Conservation (phyloP, 1,140 invertebrate genomes). For the Drosophila burlai region DNA sequence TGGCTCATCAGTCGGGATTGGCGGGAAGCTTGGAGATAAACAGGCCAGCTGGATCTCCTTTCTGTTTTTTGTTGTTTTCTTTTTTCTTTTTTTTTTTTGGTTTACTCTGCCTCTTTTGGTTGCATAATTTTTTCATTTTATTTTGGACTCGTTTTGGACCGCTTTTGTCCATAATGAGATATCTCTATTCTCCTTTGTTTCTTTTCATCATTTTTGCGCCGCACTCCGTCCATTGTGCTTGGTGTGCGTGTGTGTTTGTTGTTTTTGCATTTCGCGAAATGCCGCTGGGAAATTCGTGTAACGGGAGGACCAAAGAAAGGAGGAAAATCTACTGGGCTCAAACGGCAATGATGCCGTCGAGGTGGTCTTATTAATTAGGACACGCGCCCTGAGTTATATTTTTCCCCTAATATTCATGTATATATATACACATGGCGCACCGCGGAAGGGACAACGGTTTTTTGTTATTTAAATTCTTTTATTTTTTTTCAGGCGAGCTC, state of each 20-base stretch:
- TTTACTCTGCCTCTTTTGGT: constrained; percentile 27
- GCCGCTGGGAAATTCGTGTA: constrained; percentile 75
- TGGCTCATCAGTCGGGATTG: constrained; percentile 19
- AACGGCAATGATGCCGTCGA: constrained; percentile 70
- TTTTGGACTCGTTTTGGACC: constrained; percentile 63
- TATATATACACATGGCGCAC: constrained; percentile 16
- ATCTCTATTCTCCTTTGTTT: constrained; percentile 82
- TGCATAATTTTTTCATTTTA: constrained; percentile 82
- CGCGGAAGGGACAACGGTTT: constrained; percentile 26
- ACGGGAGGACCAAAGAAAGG: constrained; percentile 16
- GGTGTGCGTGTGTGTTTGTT: constrained; percentile 56
- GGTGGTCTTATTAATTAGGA: constrained; percentile 78
- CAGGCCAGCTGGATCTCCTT: constrained; percentile 25
- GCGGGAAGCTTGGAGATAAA: constrained; percentile 23
- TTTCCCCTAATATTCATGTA: constrained; percentile 11
- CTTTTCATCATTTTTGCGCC: constrained; percentile 69
- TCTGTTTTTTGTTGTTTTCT: neutral
- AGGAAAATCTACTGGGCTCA: constrained; percentile 68
- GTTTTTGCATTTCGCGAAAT: constrained; percentile 77
- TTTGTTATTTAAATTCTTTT: constrained; percentile 75
- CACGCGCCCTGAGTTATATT: constrained; percentile 59
- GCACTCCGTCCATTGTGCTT: constrained; percentile 37
- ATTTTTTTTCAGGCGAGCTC: constrained; percentile 46
- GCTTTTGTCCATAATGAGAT: constrained; percentile 82
- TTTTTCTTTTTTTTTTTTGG: neutral